phyloP scores from a whole-genome alignment of 2,113 vertebrate genomes.

The Galbula dea region DNA sequence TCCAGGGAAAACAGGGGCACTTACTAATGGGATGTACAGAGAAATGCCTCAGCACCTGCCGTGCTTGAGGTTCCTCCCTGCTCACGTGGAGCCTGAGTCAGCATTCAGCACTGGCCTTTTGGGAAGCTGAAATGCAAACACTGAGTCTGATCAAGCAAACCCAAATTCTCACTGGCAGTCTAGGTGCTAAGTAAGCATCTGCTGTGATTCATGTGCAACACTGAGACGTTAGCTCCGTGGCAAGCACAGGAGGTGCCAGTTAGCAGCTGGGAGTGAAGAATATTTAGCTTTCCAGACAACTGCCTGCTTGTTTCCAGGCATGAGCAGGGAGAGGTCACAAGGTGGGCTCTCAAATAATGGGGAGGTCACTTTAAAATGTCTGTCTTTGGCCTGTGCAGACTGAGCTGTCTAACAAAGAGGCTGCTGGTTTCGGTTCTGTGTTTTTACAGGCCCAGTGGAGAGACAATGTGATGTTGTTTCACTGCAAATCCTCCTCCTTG shows the following conservation, averaged over 20 bases:
- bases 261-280: neutral
- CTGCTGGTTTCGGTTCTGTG: neutral
- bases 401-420: neutral
- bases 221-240: neutral
- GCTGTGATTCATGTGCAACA: neutral
- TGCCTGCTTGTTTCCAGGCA: neutral
- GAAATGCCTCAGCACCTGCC: neutral
- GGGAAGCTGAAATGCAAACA: neutral
- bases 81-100: neutral
- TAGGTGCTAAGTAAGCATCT: neutral
- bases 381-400: neutral
- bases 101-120: neutral
- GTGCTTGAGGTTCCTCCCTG: neutral
- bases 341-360: neutral
- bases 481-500: neutral
- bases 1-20: neutral
- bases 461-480: slow-evolving; percentile 5
- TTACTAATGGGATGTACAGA: neutral
- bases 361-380: neutral
- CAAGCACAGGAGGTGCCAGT: neutral
- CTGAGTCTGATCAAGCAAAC: neutral
- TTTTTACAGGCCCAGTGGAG: neutral
- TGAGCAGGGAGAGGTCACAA: neutral
- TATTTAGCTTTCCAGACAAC: neutral
- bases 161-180: neutral